Base-by-base conservation (phyloP, 2,888 invertebrate genomes). In the Congeria kusceri region DNA sequence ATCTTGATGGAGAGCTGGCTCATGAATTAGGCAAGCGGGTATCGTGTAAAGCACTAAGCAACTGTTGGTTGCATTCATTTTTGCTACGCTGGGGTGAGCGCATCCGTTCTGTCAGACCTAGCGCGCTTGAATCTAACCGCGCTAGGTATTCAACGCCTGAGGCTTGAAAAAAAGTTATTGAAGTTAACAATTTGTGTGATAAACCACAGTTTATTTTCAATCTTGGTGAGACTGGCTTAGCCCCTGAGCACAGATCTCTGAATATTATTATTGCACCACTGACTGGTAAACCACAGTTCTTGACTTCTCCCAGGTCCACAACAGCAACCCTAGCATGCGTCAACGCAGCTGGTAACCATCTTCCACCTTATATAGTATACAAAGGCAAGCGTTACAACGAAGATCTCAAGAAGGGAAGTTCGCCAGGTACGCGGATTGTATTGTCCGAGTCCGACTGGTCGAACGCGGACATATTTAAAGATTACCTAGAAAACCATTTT, bases 71-170 rank as follows among this genome's bases (percentile, higher is more conserved):
- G 44, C 44, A 32, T 32, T 67, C 29, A 1, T 67, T 66, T 44
- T 44, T 74, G 4, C 28, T 20, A 0, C 25, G 67, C 3, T 74
- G 67, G 67, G 32, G 15, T 4, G 18, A 20, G 0, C 61, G 61
- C 1, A 18, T 73, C 5, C 44, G 39, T 53, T 57, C 64, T 15
- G 29, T 71, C 9, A 57, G 25, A 1, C 71, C 57, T 57, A 29
- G 58, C 20, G 18, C 20, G 27, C 46, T 71, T 18, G 71, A 64
- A 27, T 64, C 32, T 86, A 84, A 0, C 39, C 20, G 23, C 77
- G 68, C 20, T 67, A 69, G 23, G 59, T 23, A n/a, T 5, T 18
- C 62, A 28, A 61, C 69, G n/a, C 69, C 46, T n/a, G 69, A n/a
- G n/a, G n/a, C n/a, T n/a, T n/a, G n/a, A n/a, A n/a, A n/a, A n/a